Conservation (phyloP, 2,797 vertebrate genomes). For the Discoglossus pictus region DNA sequence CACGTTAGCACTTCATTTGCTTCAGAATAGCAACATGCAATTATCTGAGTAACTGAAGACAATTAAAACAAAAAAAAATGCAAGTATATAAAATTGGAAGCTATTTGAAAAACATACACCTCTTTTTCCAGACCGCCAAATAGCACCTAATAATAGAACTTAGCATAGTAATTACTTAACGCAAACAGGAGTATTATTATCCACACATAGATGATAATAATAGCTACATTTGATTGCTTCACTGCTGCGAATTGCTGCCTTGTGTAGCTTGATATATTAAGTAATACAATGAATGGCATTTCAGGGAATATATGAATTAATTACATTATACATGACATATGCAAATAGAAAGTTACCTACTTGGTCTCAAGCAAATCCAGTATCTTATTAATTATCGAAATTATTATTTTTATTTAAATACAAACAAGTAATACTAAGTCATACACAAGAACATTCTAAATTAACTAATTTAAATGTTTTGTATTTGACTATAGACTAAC, state of each 20-base stretch:
- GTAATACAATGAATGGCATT: background rate
- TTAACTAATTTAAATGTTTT: too few relatives aligned
- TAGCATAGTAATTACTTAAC: background rate
- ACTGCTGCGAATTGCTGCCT: slow-evolving; percentile 28
- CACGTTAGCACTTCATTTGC: slow-evolving; percentile 22
- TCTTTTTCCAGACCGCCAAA: slow-evolving; percentile 13
- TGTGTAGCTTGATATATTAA: slow-evolving; percentile 30
- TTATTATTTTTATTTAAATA: too few relatives aligned
- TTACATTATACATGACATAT: background rate
- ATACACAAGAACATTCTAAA: too few relatives aligned
- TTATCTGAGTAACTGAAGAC: slow-evolving; percentile 18
- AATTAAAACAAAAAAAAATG: slow-evolving; percentile 12
- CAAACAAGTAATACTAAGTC: too few relatives aligned
- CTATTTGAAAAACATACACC: background rate
- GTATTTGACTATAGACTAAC: too few relatives aligned
- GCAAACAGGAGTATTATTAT: background rate
- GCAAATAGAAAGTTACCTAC: background rate
- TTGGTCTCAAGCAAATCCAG: too few relatives aligned
- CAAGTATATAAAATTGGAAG: background rate
- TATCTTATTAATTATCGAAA: too few relatives aligned
- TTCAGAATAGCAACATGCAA: slow-evolving; percentile 15
- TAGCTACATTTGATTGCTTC: background rate
- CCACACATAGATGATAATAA: slow-evolving; percentile 17
- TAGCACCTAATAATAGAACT: slow-evolving; percentile 30
- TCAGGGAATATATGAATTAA: background rate